Evolutionary conservation across 2,113 vertebrate genomes (phyloP).

Genomic region (Pogona vitticeps): DNA sequence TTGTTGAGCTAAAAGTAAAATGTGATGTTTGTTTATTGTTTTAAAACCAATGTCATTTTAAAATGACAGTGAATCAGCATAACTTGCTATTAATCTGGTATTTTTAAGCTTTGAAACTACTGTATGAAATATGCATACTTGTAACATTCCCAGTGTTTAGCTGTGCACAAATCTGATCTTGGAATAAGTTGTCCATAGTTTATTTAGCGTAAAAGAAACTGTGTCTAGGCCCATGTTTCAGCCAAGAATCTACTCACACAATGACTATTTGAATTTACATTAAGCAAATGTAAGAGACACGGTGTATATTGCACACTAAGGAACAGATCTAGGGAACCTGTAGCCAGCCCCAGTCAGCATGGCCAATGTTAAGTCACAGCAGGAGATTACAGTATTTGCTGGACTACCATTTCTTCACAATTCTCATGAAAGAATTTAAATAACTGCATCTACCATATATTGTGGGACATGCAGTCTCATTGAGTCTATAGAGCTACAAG

Average conservation of each 20-base stretch:
- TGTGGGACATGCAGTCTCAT: neutral
- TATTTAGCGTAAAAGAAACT: neutral
- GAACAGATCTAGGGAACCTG: too few relatives aligned
- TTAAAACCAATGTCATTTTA: too few relatives aligned
- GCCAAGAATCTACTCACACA: neutral
- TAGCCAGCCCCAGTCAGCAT: too few relatives aligned
- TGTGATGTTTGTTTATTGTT: too few relatives aligned
- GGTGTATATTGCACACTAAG: too few relatives aligned
- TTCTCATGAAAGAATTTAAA: neutral
- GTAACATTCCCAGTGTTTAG: too few relatives aligned
- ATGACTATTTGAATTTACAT: neutral
- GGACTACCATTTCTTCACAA: too few relatives aligned
- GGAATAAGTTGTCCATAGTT: neutral
- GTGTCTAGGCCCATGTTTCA: neutral
- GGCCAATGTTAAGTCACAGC: too few relatives aligned
- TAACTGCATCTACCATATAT: neutral
- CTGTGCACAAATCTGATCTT: neutral
- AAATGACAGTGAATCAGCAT: too few relatives aligned
- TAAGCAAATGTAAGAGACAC: neutral
- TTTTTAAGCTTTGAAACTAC: neutral
- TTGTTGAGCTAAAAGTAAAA: too few relatives aligned
- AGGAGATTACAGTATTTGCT: too few relatives aligned
- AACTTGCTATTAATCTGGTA: too few relatives aligned
- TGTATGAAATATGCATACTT: neutral
- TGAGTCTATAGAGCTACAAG: neutral